These are phyloP conservation scores for Chascanopsetta lugubris DNA, from an alignment of 2,113 vertebrate species.

Conservation along the genomic window DNA sequence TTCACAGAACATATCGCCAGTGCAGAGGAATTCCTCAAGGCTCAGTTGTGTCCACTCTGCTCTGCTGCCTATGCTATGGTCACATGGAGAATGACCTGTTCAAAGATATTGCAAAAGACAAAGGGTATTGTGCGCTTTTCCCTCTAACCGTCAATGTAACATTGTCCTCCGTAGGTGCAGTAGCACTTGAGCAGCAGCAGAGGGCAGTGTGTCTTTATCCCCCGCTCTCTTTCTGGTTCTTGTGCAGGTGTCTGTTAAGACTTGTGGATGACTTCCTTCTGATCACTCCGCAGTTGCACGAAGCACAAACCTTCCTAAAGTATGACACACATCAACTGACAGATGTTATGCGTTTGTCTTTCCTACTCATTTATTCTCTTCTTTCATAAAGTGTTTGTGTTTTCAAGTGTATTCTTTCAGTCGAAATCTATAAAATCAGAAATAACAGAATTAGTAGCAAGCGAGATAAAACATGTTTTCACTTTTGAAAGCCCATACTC, in stretches of 20 bases:
- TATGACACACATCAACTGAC: constrained; percentile 61
- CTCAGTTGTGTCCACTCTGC: constrained; percentile 87
- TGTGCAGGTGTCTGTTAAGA: constrained; percentile 87
- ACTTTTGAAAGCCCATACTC: no score
- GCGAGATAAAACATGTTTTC: no score
- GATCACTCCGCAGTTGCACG: constrained; percentile 86
- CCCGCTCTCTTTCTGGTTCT: constrained; percentile 19
- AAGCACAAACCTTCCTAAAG: constrained; percentile 88
- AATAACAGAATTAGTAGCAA: no score
- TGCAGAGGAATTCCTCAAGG: constrained; percentile 92
- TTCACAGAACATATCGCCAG: constrained; percentile 86
- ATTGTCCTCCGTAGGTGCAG: background rate
- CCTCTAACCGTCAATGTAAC: no score
- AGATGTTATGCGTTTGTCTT: background rate
- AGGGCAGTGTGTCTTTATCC: constrained; percentile 21
- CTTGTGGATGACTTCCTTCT: constrained; percentile 94
- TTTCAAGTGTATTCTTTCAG: no score
- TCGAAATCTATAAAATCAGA: no score
- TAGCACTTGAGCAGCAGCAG: constrained; percentile 39
- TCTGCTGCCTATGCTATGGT: constrained; percentile 93
- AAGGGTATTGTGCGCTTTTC: constrained; percentile 68
- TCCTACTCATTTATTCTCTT: background rate
- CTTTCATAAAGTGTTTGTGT: background rate
- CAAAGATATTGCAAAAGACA: constrained; percentile 66
- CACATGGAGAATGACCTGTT: constrained; percentile 92